Evolutionary conservation across 1,140 invertebrate genomes (phyloP), one percentile per base, ranked within the genome.

Genomic region (Mamestra configurata): DNA sequence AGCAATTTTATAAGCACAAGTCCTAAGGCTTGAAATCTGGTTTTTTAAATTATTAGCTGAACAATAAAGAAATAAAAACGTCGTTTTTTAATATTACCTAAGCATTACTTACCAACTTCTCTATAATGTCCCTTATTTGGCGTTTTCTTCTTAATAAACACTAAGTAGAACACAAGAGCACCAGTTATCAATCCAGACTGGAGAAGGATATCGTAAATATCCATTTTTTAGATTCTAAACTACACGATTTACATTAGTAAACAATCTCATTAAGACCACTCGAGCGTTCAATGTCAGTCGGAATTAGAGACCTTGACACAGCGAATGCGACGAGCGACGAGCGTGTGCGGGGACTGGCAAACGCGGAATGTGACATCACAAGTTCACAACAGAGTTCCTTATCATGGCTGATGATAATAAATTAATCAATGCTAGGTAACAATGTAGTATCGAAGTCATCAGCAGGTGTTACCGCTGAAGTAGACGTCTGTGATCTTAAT

Each of bases 141-240:
- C 1, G 72, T 20, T 4, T 78, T 64, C 72, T 88, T 89, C 53
- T 82, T 87, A 72, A 92, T 77, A 51, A 91, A 85, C 66, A 89
- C 79, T 51, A 92, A 84, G 70, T 91, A 92, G 5, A 81, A 51
- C 18, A 89, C 89, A 20, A 91, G 59, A n/a, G 79, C 84, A 35
- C 77, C 71, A 1, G 89, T 91, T 24, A 87, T 86, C 22, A 87
- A 66, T 6, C 90, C 89, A 4, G 85, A 77, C 66, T 87, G 84
- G 11, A 89, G 77, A 1, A 92, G 66, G 5, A 92, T 18, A 79
- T 91, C 89, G 18, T 89, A 88, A 0, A 90, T 24, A 84, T 89
- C 86, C 88, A 89, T 88, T 13, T 75, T 78, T 13, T 15, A 1
- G 0, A 51, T 15, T 64, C 10, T 61, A 20, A 27, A 18, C 35